Base-by-base conservation (phyloP, 1,140 invertebrate genomes). In the Aphis craccivora region DNA sequence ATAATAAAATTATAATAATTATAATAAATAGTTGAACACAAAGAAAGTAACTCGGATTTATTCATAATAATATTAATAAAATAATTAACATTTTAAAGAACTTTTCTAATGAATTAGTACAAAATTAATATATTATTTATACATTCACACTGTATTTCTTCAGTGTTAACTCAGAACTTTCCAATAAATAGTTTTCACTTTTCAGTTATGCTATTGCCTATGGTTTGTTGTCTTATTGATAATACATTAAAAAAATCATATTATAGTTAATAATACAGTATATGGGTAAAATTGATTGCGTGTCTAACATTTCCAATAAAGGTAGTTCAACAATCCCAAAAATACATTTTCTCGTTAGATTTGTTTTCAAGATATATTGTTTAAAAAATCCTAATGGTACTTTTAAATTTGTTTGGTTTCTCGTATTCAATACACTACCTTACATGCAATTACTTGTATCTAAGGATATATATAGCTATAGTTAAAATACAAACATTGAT, bases 331-430 rank as follows among this genome's bases (percentile, higher is more conserved):
- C 35, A 7, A 67, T 11, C 9, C 60, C 9, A 67, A 67, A 67
- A 22, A 81, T 37, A 83, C 20, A 37, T 37, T 9, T 83, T 37
- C 6, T 83, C 8, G 7, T 83, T 83, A 37, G 76, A 23, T 83
- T 83, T 83, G 76, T 83, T 83, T 83, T 20, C 35, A 37, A 83
- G 76, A 83, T 83, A 18, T 83, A 83, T 83, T 83, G 76, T 83
- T 83, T 37, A 37, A 83, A 83, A 35, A 37, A 37, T 35, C 8
- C n/a, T 37, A 37, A 37, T 37, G 76, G 76, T 83, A 83, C 76
- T 37, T 83, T 83, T 83, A 83, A 83, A 83, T 83, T 76, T 83
- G 76, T 83, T 83, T 83, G 76, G 37, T 83, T 37, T 2, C 20
- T 83, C 20, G 11, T 76, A 35, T 83, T 60, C 20, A 9, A 4